phyloP scores from a whole-genome alignment of 1,140 invertebrate species.

The Tetramorium simillimum region DNA sequence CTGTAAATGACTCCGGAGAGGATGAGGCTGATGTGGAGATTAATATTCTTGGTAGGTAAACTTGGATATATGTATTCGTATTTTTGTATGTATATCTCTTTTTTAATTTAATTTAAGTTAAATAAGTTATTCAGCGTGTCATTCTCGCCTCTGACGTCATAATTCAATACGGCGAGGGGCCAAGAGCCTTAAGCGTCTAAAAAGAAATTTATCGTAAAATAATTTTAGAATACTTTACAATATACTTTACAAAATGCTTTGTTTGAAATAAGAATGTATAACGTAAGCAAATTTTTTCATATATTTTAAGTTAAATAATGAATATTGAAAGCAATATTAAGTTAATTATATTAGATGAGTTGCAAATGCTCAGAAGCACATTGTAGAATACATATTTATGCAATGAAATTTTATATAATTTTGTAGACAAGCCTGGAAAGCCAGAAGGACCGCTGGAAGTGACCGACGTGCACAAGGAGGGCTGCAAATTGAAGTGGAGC shows the following conservation, averaged over 20 bases:
- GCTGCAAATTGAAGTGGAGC: constrained; percentile 97
- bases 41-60: constrained; percentile 91
- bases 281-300: not conserved
- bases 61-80: not conserved
- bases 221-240: not conserved
- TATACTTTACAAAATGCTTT: not conserved
- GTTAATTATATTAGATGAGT: not conserved
- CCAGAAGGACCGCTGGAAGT: constrained; percentile 98
- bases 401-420: not conserved
- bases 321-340: not conserved
- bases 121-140: too few relatives aligned
- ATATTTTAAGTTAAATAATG: not conserved
- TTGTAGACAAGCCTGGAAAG: constrained; percentile 94
- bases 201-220: not conserved
- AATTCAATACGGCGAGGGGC: too few relatives aligned
- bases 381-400: not conserved
- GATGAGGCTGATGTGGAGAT: constrained; percentile 98
- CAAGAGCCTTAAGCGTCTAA: not conserved
- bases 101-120: not conserved
- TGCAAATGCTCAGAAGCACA: not conserved
- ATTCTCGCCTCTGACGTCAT: too few relatives aligned
- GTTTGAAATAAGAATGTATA: not conserved
- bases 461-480: constrained; percentile 96
- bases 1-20: constrained; percentile 96
- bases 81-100: not conserved